Percentiles rank a stretch among this genome's conserved stretches.
Conservation (phyloP, 2,113 vertebrate species). For the Caracal caracal region DNA sequence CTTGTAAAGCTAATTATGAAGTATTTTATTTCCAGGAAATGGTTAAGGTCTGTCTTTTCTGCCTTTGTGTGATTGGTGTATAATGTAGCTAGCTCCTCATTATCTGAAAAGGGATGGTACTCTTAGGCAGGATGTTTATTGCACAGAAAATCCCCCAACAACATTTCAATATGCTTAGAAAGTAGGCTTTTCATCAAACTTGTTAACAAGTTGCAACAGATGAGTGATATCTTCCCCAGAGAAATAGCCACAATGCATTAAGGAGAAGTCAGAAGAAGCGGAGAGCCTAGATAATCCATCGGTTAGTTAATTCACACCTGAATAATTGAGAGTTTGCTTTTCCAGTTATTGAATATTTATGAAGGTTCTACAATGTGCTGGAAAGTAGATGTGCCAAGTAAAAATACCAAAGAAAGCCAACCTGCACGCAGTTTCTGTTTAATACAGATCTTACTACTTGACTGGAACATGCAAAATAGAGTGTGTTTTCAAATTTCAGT, state of each 20-base stretch:
- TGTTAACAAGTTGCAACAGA: slow-evolving; percentile 46
- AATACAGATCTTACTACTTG: neutral
- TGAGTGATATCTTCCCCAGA: slow-evolving; percentile 38
- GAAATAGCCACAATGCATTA: slow-evolving; percentile 49
- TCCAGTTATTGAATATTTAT: slow-evolving; percentile 65
- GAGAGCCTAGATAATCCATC: slow-evolving; percentile 15
- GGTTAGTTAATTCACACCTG: slow-evolving; percentile 59
- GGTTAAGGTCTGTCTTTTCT: neutral
- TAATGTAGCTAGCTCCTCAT: neutral
- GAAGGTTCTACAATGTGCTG: neutral
- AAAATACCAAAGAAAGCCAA: slow-evolving; percentile 52
- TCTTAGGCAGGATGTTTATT: slow-evolving; percentile 24
- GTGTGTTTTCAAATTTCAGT: neutral
- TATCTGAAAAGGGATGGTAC: neutral
- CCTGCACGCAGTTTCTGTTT: neutral
- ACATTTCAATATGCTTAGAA: slow-evolving; percentile 38
- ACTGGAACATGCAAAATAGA: neutral
- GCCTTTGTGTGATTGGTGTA: neutral
- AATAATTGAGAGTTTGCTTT: slow-evolving; percentile 68
- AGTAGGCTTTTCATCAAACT: neutral
- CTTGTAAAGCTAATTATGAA: neutral
- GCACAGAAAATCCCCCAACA: neutral
- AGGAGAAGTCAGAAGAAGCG: neutral
- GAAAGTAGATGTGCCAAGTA: slow-evolving; percentile 20
- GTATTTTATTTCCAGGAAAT: slow-evolving; percentile 5